These are phyloP conservation scores for Bos indicus DNA, from an alignment of 2,113 vertebrate species.

Conservation along the genomic window DNA sequence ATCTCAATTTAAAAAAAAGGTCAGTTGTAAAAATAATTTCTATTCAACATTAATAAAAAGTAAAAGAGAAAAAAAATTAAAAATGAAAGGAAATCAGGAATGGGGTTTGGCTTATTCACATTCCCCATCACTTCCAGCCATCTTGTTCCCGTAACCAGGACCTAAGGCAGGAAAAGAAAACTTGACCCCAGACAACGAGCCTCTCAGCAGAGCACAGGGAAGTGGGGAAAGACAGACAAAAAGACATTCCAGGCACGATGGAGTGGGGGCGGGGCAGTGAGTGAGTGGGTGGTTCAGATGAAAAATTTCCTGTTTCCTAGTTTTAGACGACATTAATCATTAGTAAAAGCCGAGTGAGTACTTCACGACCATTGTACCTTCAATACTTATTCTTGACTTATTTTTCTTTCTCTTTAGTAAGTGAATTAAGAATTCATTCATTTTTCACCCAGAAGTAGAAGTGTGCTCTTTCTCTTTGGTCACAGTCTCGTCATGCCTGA, in stretches of 20 bases:
- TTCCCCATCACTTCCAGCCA: neutral
- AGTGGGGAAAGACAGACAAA: neutral
- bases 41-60: neutral
- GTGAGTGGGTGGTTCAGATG: neutral
- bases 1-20: neutral
- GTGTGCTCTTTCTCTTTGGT: neutral
- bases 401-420: neutral
- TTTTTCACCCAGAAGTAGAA: neutral
- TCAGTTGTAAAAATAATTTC: neutral
- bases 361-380: neutral
- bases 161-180: neutral
- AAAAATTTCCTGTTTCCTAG: neutral
- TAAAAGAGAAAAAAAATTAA: neutral
- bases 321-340: neutral
- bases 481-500: neutral
- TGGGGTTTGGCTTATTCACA: rapidly evolving
- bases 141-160: neutral
- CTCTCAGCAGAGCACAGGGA: neutral
- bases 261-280: rapidly evolving
- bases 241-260: neutral
- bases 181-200: rapidly evolving
- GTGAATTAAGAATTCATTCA: neutral
- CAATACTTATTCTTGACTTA: neutral
- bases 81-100: neutral
- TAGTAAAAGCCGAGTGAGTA: neutral